A percentile compares a stretch with the other conserved stretches of the same genome.
Evolutionary conservation across 2,113 vertebrate species (phyloP).

Genomic region (Myotis brandtii): DNA sequence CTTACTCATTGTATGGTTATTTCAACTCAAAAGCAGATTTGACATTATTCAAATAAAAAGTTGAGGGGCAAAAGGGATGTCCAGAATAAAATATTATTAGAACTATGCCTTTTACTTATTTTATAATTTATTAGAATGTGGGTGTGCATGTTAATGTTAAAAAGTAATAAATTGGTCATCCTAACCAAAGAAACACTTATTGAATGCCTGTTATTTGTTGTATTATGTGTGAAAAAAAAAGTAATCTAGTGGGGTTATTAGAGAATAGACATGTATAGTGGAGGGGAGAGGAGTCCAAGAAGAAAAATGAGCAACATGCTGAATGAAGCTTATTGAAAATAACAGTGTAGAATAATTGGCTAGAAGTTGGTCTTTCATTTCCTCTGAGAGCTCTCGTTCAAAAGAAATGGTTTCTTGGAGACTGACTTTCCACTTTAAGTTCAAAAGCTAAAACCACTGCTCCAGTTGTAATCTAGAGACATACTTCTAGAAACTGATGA

Average conservation of each 20-base stretch:
- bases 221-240: neutral
- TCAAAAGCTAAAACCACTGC: slow-evolving; percentile 10
- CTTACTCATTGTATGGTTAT: neutral
- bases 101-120: neutral
- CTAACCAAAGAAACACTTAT: neutral
- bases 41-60: slow-evolving; percentile 17
- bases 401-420: slow-evolving; percentile 31
- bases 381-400: neutral
- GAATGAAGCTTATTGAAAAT: neutral
- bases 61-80: neutral
- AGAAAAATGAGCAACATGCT: neutral
- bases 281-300: neutral
- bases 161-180: neutral
- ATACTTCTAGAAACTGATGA: neutral
- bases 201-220: neutral
- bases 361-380: neutral
- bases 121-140: neutral
- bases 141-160: neutral
- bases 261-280: neutral
- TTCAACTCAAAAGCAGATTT: neutral
- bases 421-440: neutral
- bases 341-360: neutral
- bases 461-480: slow-evolving; percentile 7
- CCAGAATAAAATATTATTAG: neutral
- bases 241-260: neutral